Base-by-base conservation (phyloP, 2,797 vertebrate genomes). In the Tolypeutes matacus region DNA sequence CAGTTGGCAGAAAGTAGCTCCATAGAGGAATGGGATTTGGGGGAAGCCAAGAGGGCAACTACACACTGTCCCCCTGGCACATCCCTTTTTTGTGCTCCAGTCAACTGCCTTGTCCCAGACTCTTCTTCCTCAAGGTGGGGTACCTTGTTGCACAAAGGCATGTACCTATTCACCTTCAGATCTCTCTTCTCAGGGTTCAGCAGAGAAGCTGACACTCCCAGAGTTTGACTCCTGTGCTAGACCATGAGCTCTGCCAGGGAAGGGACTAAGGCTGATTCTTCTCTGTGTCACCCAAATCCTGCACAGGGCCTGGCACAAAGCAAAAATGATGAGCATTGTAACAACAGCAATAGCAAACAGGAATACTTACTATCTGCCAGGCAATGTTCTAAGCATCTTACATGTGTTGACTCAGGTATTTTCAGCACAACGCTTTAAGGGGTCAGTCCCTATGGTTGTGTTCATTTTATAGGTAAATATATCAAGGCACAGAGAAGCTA, bases 121-220 rank as follows among this genome's bases (percentile, higher is more conserved):
- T n/a, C 53, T 34, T 76, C 39, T 10, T 81, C 64, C 67, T 70
- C 9, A 23, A 58, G 36, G 39, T 3, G 31, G 64, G 56, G 7
- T 7, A 7, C 15, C 39, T 82, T 14, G 42, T 31, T 53, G 60
- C 36, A 15, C 49, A 80, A 42, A 29, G 39, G 70, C 77, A 31
- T n/a, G 0, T 58, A 60, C 5, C 23, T n/a, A 8, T 56, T 56
- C 84, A 73, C 64, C 34, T 67, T 81, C 46, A 20, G 60, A 29
- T 65, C 84, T 76, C 84, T 85, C 62, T 39, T 34, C 67, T 53
- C 67, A 86, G 64, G 36, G 29, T 72, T 89, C 17, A 7, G 80
- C 53, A 34, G n/a, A 75, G 58, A 34, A 60, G 34, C 70, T 70
- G 60, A 80, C 77, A 58, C 21, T 75, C 64, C n/a, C 23, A 46